Evolutionary conservation across 1,140 invertebrate species (phyloP), one percentile per base, ranked within the genome.

Genomic region (Pseudomyrmex pallidus): DNA sequence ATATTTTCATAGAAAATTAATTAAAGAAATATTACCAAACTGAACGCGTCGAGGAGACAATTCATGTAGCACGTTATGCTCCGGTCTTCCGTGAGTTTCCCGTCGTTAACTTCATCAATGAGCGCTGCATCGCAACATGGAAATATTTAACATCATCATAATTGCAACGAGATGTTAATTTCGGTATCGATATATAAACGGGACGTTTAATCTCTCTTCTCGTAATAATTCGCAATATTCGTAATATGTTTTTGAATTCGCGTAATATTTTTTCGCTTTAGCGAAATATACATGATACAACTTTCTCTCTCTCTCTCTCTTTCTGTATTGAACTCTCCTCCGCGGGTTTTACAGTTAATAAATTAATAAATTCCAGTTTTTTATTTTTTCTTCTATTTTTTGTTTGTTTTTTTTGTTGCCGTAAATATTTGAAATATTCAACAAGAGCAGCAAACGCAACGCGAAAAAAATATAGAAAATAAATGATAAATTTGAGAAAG

Each of bases 31-130:
- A 50, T 87, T 88, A 94, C 93, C 90, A 94, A 76, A 78, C 93
- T 90, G 66, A 94, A 91, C 15, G 92, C 74, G 5, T 91, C 88
- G 9, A 94, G 87, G 7, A 94, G 82, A 62, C 93, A 94, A 76
- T 83, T 85, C 92, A 94, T 93, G 87, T 94, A 94, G 72, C 93
- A 94, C 5, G 93, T 92, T 20, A 94, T 82, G 2, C 57, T 73
- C 9, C 22, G 83, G 3, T 93, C 90, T 22, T 93, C 82, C 0
- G 22, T 1, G 13, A 94, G 46, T 0, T 77, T 46, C 0, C 93
- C 93, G 0, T 83, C 46, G 52, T 86, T 87, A 1, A 93, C 93
- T 5, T 91, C 61, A 2, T 93, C 90, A 68, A 94, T 93, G 64
- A 92, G 64, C 0, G 72, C 93, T 94, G 70, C 12, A 17, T 62